phyloP scores from a whole-genome alignment of 2,888 invertebrate species.

The Hydrotaea cyrtoneurina region DNA sequence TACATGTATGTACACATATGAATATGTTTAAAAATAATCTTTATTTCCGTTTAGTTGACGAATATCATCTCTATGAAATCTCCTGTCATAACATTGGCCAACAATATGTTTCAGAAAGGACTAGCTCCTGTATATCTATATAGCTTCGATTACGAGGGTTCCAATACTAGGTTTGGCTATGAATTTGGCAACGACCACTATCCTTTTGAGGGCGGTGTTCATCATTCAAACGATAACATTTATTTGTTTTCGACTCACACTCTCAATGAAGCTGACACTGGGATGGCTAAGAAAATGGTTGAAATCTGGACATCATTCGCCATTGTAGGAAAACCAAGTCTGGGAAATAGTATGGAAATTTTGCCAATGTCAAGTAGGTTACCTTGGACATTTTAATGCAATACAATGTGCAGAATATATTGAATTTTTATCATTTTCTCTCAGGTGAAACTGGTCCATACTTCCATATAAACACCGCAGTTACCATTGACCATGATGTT shows the following conservation, averaged over 20 bases:
- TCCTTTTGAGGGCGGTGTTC: slow-evolving; percentile 82
- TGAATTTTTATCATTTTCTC: slow-evolving; percentile 28
- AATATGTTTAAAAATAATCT: neutral
- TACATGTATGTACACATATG: neutral
- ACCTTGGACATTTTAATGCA: neutral
- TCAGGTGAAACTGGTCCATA: slow-evolving; percentile 78
- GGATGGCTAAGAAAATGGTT: slow-evolving; percentile 81
- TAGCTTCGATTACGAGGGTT: slow-evolving; percentile 82
- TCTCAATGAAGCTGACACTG: slow-evolving; percentile 79
- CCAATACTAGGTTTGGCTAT: slow-evolving; percentile 80
- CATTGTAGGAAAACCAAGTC: slow-evolving; percentile 74
- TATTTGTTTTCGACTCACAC: slow-evolving; percentile 82
- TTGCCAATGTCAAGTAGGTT: slow-evolving; percentile 68
- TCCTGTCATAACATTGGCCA: slow-evolving; percentile 79
- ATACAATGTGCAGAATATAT: neutral
- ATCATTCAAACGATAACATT: slow-evolving; percentile 84
- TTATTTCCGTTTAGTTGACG: slow-evolving; percentile 70
- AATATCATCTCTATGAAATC: slow-evolving; percentile 80
- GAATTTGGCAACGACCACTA: slow-evolving; percentile 79
- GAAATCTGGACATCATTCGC: slow-evolving; percentile 81
- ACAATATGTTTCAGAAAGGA: slow-evolving; percentile 70
- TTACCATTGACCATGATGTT: slow-evolving; percentile 71
- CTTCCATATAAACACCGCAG: slow-evolving; percentile 74
- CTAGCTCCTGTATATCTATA: slow-evolving; percentile 80
- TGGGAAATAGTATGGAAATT: slow-evolving; percentile 46